Evolutionary conservation across 1,140 invertebrate genomes (phyloP).

Genomic region (Ectropis grisescens): DNA sequence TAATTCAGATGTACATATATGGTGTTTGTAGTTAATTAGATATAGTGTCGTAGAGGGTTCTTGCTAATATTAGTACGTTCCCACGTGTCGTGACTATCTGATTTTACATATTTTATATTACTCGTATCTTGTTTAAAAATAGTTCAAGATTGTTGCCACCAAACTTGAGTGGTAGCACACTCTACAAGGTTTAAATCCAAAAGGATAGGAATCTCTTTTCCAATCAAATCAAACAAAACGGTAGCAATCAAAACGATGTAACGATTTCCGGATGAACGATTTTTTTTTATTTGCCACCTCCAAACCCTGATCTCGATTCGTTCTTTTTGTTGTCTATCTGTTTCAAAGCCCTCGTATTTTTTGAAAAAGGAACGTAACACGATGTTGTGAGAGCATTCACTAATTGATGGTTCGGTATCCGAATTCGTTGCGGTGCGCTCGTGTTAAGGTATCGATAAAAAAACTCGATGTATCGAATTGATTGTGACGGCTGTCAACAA

Average conservation of each 20-base stretch:
- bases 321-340: constrained; percentile 27
- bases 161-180: too few species aligned
- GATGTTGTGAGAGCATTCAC: constrained; percentile 44
- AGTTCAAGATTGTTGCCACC: too few species aligned
- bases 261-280: constrained; percentile 35
- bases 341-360: constrained; percentile 46
- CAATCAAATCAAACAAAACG: constrained; percentile 34
- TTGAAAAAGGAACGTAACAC: constrained; percentile 26
- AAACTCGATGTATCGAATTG: constrained; percentile 50
- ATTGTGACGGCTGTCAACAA: constrained; percentile 43
- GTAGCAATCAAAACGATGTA: constrained; percentile 36
- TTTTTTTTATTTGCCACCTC: constrained; percentile 36
- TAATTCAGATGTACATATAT: too few species aligned
- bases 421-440: constrained; percentile 51
- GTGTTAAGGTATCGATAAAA: constrained; percentile 34
- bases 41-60: too few species aligned
- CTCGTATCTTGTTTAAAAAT: too few species aligned
- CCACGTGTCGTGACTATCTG: too few species aligned
- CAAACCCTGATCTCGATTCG: constrained; percentile 13
- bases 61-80: too few species aligned
- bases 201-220: constrained; percentile 5
- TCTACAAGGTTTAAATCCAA: too few species aligned
- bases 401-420: constrained; percentile 44
- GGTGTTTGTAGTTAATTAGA: too few species aligned
- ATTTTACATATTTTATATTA: too few species aligned